Evolutionary conservation across 2,113 vertebrate genomes (phyloP), one percentile per base, ranked within the genome.

Genomic region (Ptyas mucosa): DNA sequence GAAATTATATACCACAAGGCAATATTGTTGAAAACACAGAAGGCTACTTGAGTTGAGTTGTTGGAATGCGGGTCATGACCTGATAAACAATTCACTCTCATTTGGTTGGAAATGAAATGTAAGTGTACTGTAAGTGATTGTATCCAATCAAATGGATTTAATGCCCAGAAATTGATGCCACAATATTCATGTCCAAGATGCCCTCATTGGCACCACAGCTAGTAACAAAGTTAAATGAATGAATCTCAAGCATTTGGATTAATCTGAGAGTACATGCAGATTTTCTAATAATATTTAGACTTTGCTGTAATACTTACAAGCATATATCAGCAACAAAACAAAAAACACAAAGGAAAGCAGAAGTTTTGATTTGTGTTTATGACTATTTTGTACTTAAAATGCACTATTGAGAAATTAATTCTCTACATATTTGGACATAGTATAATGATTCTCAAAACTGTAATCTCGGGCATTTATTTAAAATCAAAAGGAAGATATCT

Each of bases 381-480:
- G 85, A 15, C n/a, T 10, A 20, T 94, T 93, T 90, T 54, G 18
- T 55, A 55, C 57, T 55, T 57, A 87, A 57, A 54, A 90, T 1
- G 11, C 52, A 29, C n/a, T 2, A 87, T 53, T 58, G 94, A 89
- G 14, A 94, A 93, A 26, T 10, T 85, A 94, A 29, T 87, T 95
- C 90, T 2, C 3, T 87, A 88, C 93, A 1, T 26, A 39, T 8
- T 88, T 89, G 89, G 64, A 55, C 69, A 15, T 14, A 34, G 34
- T 90, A 91, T 87, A 15, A 39, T 85, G 3, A 89, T 92, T 91
- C 64, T 58, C 90, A 87, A 92, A 94, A 93, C 53, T 52, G 69
- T 53, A 94, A 89, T 55, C n/a, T 90, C 3, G 64, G 39, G 10
- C 53, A 91, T 6, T 54, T 81, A 87, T 49, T 95, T 96, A 88